Percentiles rank a stretch among this genome's conserved stretches.
Conservation (phyloP, 2,113 vertebrate genomes). For the Narcine bancroftii region DNA sequence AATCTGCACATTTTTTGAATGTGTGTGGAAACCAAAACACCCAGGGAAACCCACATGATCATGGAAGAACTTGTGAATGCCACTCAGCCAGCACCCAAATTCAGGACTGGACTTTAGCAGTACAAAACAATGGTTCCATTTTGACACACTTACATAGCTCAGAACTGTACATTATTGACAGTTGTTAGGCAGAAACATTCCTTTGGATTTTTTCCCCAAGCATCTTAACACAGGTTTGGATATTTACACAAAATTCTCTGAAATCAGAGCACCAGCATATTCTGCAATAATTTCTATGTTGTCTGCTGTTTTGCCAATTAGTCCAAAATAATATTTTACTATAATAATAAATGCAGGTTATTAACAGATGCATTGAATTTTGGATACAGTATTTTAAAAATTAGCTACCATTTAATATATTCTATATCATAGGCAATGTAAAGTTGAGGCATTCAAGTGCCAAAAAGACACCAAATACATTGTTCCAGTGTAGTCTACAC, state of each 20-base stretch:
- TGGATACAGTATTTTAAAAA: not conserved
- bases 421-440: not conserved
- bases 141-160: not conserved
- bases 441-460: not conserved
- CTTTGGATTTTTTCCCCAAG: not conserved
- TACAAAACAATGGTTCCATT: no score
- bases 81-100: no score
- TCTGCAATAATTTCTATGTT: not conserved
- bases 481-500: not conserved
- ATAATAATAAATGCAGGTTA: not conserved
- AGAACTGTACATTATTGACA: not conserved
- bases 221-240: not conserved
- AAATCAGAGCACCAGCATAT: not conserved
- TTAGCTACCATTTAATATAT: not conserved
- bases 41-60: no score
- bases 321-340: no score
- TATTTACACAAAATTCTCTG: not conserved
- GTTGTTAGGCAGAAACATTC: not conserved
- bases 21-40: no score
- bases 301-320: not conserved
- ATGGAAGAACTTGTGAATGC: no score
- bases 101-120: no score
- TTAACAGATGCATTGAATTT: not conserved
- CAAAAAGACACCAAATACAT: not conserved
- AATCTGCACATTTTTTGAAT: no score